phyloP scores from a whole-genome alignment of 2,113 vertebrate genomes.

The Cynocephalus volans region DNA sequence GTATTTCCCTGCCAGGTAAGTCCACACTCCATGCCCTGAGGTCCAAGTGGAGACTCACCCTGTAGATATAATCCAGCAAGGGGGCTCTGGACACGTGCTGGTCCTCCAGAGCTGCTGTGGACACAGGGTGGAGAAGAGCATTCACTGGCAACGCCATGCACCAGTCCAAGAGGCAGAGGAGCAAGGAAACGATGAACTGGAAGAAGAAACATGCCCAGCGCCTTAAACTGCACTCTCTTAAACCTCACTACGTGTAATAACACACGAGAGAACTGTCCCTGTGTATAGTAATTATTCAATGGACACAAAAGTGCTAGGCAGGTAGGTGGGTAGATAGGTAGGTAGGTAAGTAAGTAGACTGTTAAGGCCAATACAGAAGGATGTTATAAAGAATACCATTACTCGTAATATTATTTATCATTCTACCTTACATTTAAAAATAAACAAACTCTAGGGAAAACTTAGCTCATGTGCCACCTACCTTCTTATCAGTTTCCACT shows the following conservation, averaged over 20 bases:
- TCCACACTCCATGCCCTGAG: neutral
- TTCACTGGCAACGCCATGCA: conserved; percentile 96
- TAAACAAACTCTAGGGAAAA: neutral
- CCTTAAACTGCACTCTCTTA: neutral
- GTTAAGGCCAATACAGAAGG: neutral
- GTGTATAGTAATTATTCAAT: neutral
- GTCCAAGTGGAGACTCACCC: conserved; percentile 90
- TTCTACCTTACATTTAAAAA: neutral
- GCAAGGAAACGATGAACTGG: conserved; percentile 97
- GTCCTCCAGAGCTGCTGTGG: conserved; percentile 92
- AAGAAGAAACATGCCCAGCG: neutral
- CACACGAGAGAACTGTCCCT: neutral
- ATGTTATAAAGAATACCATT: neutral
- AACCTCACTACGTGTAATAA: neutral
- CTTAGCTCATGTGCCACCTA: conserved; percentile 76
- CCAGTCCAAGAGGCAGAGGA: conserved; percentile 98
- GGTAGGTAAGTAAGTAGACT: neutral
- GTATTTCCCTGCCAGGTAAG: neutral
- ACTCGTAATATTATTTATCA: neutral
- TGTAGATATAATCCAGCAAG: conserved; percentile 97
- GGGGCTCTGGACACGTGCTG: conserved; percentile 91
- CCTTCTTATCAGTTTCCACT: conserved; percentile 98
- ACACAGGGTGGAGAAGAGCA: conserved; percentile 94
- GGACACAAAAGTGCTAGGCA: neutral
- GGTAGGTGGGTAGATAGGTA: neutral